These are phyloP conservation scores for Lateolabrax maculatus DNA, from an alignment of 2,797 vertebrate genomes.

Conservation along the genomic window DNA sequence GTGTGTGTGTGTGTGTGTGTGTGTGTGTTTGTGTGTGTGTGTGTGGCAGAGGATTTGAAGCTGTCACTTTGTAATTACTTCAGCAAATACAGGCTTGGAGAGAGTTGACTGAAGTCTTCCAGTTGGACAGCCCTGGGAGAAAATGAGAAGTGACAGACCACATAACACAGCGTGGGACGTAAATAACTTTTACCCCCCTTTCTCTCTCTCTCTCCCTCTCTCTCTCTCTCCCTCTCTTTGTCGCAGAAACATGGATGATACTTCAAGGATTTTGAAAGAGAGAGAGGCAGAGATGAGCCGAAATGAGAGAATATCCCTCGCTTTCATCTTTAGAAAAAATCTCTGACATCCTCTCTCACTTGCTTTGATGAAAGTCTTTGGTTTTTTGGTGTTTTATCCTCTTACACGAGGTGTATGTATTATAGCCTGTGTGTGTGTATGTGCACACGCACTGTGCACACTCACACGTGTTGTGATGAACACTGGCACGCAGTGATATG, in stretches of 20 bases:
- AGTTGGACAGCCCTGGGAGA: slow-evolving; percentile 73
- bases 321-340: slow-evolving; percentile 83
- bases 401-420: slow-evolving; percentile 79
- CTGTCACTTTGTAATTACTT: slow-evolving; percentile 85
- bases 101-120: slow-evolving; percentile 79
- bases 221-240: slow-evolving; percentile 37
- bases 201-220: slow-evolving; percentile 19
- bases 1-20: slow-evolving; percentile 30
- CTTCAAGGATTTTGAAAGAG: slow-evolving; percentile 83
- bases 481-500: slow-evolving; percentile 36
- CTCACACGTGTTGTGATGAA: slow-evolving; percentile 37
- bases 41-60: slow-evolving; percentile 72
- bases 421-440: slow-evolving; percentile 42
- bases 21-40: slow-evolving; percentile 41
- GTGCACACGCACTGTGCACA: background rate
- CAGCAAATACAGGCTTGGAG: slow-evolving; percentile 79
- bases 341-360: slow-evolving; percentile 78
- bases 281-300: slow-evolving; percentile 63
- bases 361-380: slow-evolving; percentile 84
- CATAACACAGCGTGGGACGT: slow-evolving; percentile 78
- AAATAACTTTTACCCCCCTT: slow-evolving; percentile 78
- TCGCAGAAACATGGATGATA: slow-evolving; percentile 68
- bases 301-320: slow-evolving; percentile 83
- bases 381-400: slow-evolving; percentile 82
- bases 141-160: slow-evolving; percentile 84